Percentiles rank a stretch among this genome's conserved stretches.
These are phyloP conservation scores for Lepeophtheirus salmonis DNA, from an alignment of 1,140 invertebrate genomes.

Conservation along the genomic window DNA sequence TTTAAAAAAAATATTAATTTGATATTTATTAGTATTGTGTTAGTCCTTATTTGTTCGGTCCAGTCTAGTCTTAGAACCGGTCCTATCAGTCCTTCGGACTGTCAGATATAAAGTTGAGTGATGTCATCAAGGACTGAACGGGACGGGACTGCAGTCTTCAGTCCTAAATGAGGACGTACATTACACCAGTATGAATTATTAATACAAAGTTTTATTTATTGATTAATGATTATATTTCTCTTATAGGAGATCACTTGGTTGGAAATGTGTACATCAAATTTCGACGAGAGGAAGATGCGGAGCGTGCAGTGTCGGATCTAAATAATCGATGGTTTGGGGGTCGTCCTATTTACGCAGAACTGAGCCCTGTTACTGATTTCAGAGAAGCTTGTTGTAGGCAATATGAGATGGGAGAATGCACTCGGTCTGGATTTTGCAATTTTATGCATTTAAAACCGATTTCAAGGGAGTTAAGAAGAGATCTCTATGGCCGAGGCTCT, in stretches of 20 bases:
- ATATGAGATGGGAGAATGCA: slow-evolving; percentile 74
- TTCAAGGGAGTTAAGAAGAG: slow-evolving; percentile 69
- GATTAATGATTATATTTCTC: background rate
- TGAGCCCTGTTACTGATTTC: slow-evolving; percentile 96
- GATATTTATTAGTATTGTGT: too few species aligned
- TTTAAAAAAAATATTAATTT: too few species aligned
- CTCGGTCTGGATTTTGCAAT: slow-evolving; percentile 88
- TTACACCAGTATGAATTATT: too few species aligned
- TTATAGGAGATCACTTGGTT: slow-evolving; percentile 80
- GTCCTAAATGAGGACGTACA: too few species aligned
- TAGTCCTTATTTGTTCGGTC: too few species aligned
- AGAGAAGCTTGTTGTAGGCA: slow-evolving; percentile 95
- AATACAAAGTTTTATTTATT: too few species aligned
- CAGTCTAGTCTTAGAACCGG: too few species aligned
- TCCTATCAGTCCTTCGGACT: too few species aligned
- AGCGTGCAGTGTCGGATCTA: slow-evolving; percentile 82
- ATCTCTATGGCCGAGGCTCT: slow-evolving; percentile 41
- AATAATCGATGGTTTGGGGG: slow-evolving; percentile 99
- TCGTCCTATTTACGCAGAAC: slow-evolving; percentile 88
- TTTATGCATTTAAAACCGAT: slow-evolving; percentile 99
- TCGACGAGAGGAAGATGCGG: slow-evolving; percentile 92
- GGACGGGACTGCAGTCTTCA: too few species aligned
- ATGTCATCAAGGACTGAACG: too few species aligned
- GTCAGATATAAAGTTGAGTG: too few species aligned
- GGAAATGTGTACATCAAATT: slow-evolving; percentile 99